Percentiles rank a stretch among this genome's conserved stretches.
Evolutionary conservation across 1,140 invertebrate species (phyloP).

Genomic region (Drosophila sucinea): DNA sequence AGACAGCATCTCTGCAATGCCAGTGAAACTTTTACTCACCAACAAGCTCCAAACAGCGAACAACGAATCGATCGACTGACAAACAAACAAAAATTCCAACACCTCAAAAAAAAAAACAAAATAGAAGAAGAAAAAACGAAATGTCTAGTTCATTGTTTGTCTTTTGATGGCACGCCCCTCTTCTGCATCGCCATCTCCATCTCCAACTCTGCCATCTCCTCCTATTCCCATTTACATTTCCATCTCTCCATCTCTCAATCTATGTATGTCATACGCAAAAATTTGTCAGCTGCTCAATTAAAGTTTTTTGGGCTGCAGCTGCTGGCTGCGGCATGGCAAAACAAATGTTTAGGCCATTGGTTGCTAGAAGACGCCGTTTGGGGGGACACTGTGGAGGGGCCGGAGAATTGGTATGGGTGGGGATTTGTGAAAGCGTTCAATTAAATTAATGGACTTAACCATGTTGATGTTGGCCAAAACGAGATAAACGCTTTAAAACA

Average conservation of each 20-base stretch:
- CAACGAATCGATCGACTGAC: constrained; percentile 40
- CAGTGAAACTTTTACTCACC: constrained; percentile 60
- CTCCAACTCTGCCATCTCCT: not conserved
- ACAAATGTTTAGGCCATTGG: not conserved
- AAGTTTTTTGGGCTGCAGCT: constrained; percentile 32
- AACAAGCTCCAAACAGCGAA: not conserved
- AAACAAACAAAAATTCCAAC: constrained; percentile 60
- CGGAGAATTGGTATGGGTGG: constrained; percentile 20
- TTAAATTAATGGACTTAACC: constrained; percentile 71
- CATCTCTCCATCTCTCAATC: constrained; percentile 17
- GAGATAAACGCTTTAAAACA: constrained; percentile 44
- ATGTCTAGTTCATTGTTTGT: constrained; percentile 55
- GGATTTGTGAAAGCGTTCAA: constrained; percentile 81
- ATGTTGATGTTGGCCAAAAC: constrained; percentile 51
- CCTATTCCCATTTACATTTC: not conserved
- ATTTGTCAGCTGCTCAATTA: constrained; percentile 77
- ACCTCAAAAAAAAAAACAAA: constrained; percentile 34
- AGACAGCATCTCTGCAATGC: constrained; percentile 47
- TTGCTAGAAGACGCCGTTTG: not conserved
- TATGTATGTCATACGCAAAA: constrained; percentile 52
- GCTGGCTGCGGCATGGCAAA: constrained; percentile 4
- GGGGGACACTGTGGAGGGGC: too few species aligned
- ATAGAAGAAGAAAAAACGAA: not conserved
- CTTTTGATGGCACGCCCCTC: constrained; percentile 35
- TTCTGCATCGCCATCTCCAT: constrained; percentile 15